Evolutionary conservation across 2,113 vertebrate species (phyloP).

Genomic region (Barbus barbus): DNA sequence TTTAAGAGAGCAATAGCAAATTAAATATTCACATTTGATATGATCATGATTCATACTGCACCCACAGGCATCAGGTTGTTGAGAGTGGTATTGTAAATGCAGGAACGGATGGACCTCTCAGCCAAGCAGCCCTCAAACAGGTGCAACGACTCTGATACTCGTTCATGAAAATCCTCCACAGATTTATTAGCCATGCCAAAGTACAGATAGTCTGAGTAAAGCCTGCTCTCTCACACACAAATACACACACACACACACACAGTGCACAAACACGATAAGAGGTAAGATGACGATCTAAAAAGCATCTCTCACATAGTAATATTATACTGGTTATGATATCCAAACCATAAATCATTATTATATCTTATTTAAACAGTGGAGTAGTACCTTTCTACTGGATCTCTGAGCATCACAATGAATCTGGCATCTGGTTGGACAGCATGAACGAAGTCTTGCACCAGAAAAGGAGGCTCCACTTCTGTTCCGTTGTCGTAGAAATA

Average conservation of each 20-base stretch:
- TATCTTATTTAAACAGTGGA: neutral
- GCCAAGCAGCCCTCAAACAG: slow-evolving; percentile 86
- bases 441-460: slow-evolving; percentile 93
- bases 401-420: slow-evolving; percentile 91
- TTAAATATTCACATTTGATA: neutral
- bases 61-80: slow-evolving; percentile 87
- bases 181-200: slow-evolving; percentile 92
- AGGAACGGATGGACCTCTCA: slow-evolving; percentile 82
- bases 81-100: slow-evolving; percentile 88
- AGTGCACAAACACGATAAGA: neutral
- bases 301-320: neutral
- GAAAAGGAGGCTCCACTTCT: slow-evolving; percentile 82
- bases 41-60: slow-evolving; percentile 44
- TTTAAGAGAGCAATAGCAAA: neutral
- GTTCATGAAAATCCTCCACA: slow-evolving; percentile 89
- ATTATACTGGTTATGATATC: too few relatives aligned
- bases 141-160: slow-evolving; percentile 84
- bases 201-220: slow-evolving; percentile 95
- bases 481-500: slow-evolving; percentile 81
- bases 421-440: slow-evolving; percentile 85
- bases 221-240: slow-evolving; percentile 64
- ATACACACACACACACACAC: neutral
- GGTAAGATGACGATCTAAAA: neutral
- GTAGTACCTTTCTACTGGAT: slow-evolving; percentile 89
- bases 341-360: neutral